Percentiles rank a stretch among this genome's conserved stretches.
phyloP scores from a whole-genome alignment of 2,797 vertebrate species.

The Brachyrhaphis roseni region DNA sequence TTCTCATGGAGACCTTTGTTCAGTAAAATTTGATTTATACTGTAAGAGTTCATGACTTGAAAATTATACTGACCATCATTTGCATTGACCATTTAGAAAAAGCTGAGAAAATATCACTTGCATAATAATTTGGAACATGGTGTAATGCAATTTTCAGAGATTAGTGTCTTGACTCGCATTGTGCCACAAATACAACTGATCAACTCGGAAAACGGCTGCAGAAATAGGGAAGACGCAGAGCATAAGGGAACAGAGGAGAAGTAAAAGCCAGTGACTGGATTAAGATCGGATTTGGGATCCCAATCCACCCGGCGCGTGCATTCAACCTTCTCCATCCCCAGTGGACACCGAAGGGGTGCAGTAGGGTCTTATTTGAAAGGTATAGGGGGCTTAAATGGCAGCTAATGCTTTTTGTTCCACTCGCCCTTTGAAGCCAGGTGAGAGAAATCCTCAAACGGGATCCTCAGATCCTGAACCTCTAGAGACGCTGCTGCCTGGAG shows the following conservation, averaged over 20 bases:
- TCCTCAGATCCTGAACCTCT: constrained; percentile 63
- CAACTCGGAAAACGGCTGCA: constrained; percentile 28
- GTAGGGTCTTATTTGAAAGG: constrained; percentile 55
- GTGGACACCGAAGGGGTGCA: constrained; percentile 34
- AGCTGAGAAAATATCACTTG: no score
- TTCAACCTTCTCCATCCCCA: constrained; percentile 31
- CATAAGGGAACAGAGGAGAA: constrained; percentile 9
- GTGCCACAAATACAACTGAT: constrained; percentile 34
- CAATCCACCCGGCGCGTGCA: constrained; percentile 45
- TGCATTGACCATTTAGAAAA: no score
- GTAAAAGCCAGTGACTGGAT: constrained; percentile 57
- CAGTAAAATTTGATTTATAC: no score
- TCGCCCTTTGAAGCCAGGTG: constrained; percentile 74
- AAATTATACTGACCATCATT: no score
- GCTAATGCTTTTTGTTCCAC: constrained; percentile 59
- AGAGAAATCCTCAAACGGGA: constrained; percentile 57
- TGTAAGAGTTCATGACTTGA: no score
- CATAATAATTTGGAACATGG: no score
- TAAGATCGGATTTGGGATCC: constrained; percentile 60
- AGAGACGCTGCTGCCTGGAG: constrained; percentile 47
- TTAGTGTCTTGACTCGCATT: constrained; percentile 80
- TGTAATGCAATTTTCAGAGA: constrained; percentile 71
- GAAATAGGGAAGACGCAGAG: constrained; percentile 14
- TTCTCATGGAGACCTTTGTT: no score
- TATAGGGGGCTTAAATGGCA: constrained; percentile 52